Conservation (phyloP, 2,888 invertebrate species). For the Salticus scenicus region DNA sequence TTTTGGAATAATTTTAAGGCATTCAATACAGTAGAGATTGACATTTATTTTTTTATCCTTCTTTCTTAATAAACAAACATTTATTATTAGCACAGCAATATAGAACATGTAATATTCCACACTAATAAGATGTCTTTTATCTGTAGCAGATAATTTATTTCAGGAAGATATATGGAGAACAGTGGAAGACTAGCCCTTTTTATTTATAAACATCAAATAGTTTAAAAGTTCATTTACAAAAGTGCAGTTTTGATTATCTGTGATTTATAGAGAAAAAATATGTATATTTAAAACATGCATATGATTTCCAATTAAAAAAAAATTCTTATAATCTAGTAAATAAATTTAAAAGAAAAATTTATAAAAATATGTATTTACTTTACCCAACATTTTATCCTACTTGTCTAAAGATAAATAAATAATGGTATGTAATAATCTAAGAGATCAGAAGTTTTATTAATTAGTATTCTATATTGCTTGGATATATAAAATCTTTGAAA, state of each 20-base stretch:
- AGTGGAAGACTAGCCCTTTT: slow-evolving; percentile 15
- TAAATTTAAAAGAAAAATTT: no score
- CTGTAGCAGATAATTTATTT: not conserved
- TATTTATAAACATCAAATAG: not conserved
- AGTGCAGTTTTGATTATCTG: not conserved
- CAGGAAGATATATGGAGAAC: not conserved
- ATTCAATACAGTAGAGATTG: not conserved
- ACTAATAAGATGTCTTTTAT: not conserved
- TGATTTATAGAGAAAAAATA: no score
- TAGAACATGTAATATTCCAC: not conserved
- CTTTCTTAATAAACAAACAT: not conserved
- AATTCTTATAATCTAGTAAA: no score
- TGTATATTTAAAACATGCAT: not conserved
- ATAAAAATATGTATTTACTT: no score
- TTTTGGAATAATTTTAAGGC: not conserved
- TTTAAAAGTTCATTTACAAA: not conserved
- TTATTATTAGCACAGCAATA: not conserved
- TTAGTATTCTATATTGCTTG: no score
- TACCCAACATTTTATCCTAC: no score
- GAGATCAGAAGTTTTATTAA: no score
- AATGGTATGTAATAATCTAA: no score
- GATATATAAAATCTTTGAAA: no score
- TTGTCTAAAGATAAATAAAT: no score
- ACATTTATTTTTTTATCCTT: not conserved
- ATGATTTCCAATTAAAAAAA: no score